Conservation (phyloP, 1,140 invertebrate genomes). For the Zaprionus vittiger region DNA sequence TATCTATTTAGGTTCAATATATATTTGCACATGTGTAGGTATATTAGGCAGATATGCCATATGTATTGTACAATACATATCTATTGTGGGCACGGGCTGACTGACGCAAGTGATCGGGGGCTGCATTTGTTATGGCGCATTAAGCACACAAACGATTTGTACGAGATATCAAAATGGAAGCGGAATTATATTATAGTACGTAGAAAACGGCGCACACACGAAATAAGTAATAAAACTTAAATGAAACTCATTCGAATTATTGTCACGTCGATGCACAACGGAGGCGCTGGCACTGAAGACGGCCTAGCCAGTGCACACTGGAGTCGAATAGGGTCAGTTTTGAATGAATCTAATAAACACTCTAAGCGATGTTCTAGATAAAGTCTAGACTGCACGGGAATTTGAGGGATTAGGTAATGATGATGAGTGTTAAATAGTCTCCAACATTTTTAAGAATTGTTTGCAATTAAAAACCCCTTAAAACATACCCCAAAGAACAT, state of each 20-base stretch:
- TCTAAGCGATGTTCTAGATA: not conserved
- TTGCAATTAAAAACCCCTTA: not conserved
- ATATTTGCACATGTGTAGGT: not conserved
- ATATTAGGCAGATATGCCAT: conserved; percentile 16
- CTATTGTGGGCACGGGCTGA: conserved; percentile 28
- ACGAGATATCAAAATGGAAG: conserved; percentile 69
- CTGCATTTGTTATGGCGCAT: conserved; percentile 77
- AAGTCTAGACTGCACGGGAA: not conserved
- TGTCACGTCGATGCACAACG: conserved; percentile 55
- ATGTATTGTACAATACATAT: not conserved
- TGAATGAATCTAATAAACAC: conserved; percentile 16
- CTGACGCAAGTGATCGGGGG: conserved; percentile 60
- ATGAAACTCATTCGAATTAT: conserved; percentile 71
- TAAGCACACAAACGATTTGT: conserved; percentile 64
- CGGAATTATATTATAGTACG: conserved; percentile 38
- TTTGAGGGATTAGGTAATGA: not conserved
- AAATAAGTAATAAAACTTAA: conserved; percentile 54
- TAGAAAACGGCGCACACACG: conserved; percentile 43
- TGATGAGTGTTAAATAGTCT: not conserved
- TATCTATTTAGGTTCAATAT: conserved; percentile 8
- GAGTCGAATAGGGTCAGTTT: conserved; percentile 16
- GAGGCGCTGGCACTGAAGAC: conserved; percentile 41
- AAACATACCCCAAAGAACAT: too few relatives aligned
- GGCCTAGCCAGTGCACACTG: conserved; percentile 37
- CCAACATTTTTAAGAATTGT: not conserved